Evolutionary conservation across 2,113 vertebrate genomes (phyloP), one percentile per base, ranked within the genome.

Genomic region (Eublepharis macularius): DNA sequence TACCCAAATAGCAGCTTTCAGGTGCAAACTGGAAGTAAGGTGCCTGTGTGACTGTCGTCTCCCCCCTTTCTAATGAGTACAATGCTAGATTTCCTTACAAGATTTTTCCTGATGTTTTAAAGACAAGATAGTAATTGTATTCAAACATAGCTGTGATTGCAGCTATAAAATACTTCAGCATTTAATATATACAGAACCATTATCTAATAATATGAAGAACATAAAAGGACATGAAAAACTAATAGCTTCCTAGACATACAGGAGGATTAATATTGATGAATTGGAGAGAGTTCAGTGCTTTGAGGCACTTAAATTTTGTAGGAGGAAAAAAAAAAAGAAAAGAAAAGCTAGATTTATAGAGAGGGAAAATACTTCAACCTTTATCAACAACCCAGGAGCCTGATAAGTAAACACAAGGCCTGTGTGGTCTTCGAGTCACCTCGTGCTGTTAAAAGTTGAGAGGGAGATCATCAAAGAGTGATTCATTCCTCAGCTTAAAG

Each of bases 141-240:
- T 92, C 80, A 91, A 87, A 76, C 80, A 0, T 0, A 43, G 60
- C 88, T 89, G 78, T 79, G 0, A 87, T 84, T 82, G 32, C 14
- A 83, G 87, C 60, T 70, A 89, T 92, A 86, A 90, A 90, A 88
- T 90, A 91, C 83, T 90, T 89, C 90, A 83, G 36, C 77, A 83
- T 86, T 85, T 88, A 89, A 91, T 87, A 88, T 57, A 93, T 80
- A 84, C 45, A 89, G 21, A 29, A 81, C 86, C 70, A 87, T 92
- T 90, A 86, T 73, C 51, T 47, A 74, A 86, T 77, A 76, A n/a
- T 34, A 41, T 74, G 51, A 92, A 72, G 90, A 84, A 51, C 26
- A 80, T 74, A 87, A 84, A 89, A 83, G 57, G 41, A 51, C 5
- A 60, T n/a, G 65, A 87, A 91, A 87, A 91, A 90, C 39, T 81